Base-by-base conservation (phyloP, 1,140 invertebrate genomes). In the Camponotus vicinus region DNA sequence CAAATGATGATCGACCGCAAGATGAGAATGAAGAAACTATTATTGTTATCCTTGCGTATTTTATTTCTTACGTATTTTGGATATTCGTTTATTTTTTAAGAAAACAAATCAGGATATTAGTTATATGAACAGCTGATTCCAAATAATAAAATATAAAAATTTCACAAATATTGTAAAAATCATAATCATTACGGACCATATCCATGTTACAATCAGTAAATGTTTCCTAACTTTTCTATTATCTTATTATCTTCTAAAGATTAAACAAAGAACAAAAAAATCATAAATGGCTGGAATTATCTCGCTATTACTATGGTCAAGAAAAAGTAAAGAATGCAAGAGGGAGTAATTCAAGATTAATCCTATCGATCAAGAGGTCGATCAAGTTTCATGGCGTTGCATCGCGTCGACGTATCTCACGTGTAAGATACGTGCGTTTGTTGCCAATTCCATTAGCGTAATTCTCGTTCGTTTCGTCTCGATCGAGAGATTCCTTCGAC, bases 391-490 rank as follows among this genome's bases (percentile, higher is more conserved):
- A 66, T 52, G 21, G 34, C 61, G 42, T 84, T 15, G 57, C 57
- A 21, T 75, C 52, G 73, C 55, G 27, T 77, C 59, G 27, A 55
- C 49, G 71, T 55, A n/a, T 45, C 40, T 61, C 75, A 27, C 40
- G 82, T 66, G 73, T 52, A 52, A 52, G 61, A 77, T 85, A 49
- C 21, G 67, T 27, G 63, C 32, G 49, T 85, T 21, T 45, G 49
- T 78, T 85, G 73, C 63, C 55, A 42, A 66, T 78, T 66, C 73
- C 73, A 85, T 85, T 85, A 85, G 15, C 63, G 63, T 78, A 85
- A 78, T 85, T 85, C 52, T 78, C 82, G 18, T 83, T 75, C 71
- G 61, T 71, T 78, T 85, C 52, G 86, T 85, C 57, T 66, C 86
- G 55, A 66, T n/a, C 37, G 69, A 84, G 69, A 82, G 61, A 57